Evolutionary conservation across 1,140 invertebrate species (phyloP).

Genomic region (Sitobion miscanthi): DNA sequence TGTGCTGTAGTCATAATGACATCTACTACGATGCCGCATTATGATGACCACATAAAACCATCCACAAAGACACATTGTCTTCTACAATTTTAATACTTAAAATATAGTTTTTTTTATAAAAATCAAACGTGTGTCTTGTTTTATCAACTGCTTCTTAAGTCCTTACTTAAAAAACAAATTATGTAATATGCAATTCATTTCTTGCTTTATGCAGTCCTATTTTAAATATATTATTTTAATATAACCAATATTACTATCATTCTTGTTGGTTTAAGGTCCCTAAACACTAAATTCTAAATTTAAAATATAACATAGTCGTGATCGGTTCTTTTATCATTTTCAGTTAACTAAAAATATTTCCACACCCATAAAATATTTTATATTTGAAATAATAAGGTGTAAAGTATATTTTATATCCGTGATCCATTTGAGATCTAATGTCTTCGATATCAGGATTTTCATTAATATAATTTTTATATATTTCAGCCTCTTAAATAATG

Average conservation of each 20-base stretch:
- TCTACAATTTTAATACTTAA: background rate
- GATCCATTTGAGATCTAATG: background rate
- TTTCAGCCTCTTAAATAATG: too few species aligned
- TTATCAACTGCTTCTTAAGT: background rate
- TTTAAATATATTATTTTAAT: background rate
- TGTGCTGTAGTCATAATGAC: too few species aligned
- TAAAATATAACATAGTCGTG: background rate
- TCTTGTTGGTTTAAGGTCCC: accelerated
- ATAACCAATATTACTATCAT: too few species aligned
- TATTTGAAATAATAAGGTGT: background rate
- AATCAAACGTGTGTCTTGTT: background rate
- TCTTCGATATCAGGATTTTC: too few species aligned
- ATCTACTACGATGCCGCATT: too few species aligned
- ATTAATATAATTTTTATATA: too few species aligned
- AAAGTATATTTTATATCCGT: background rate
- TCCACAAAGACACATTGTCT: background rate
- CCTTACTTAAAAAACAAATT: background rate
- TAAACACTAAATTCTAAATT: background rate
- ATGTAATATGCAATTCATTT: background rate
- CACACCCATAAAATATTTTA: background rate
- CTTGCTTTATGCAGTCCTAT: background rate
- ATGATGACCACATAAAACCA: too few species aligned
- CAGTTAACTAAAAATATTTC: background rate
- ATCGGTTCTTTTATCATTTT: background rate
- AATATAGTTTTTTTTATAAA: background rate